These are phyloP conservation scores for Cerastis leucographa DNA, from an alignment of 2,888 invertebrate species.

Conservation along the genomic window DNA sequence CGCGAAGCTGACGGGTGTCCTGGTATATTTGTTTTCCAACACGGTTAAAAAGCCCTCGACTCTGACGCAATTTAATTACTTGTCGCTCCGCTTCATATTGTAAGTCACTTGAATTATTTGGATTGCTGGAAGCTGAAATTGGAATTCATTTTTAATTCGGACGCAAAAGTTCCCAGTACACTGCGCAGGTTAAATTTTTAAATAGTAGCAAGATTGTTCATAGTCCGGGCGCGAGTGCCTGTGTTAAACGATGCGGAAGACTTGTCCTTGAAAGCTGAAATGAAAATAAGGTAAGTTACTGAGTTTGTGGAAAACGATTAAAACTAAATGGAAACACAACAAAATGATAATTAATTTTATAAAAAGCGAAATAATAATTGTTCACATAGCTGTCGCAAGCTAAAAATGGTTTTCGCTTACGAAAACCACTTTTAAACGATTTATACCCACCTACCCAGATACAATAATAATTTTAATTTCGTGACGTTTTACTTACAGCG, in stretches of 20 bases:
- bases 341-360: constrained; percentile 1
- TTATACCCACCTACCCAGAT: not conserved
- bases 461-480: not conserved
- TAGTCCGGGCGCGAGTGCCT: constrained; percentile 34
- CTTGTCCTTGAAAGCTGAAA: constrained; percentile 37
- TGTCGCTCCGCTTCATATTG: constrained; percentile 52
- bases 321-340: constrained; percentile 8
- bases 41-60: constrained; percentile 26
- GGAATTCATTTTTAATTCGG: constrained; percentile 59
- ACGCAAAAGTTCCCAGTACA: constrained; percentile 45
- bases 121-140: constrained; percentile 46
- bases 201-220: constrained; percentile 59
- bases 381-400: not conserved
- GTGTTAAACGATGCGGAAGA: constrained; percentile 49
- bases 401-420: not conserved
- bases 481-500: not conserved
- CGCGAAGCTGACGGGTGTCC: constrained; percentile 26
- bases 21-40: constrained; percentile 43
- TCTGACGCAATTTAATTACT: constrained; percentile 54
- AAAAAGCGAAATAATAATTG: not conserved
- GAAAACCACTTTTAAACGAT: not conserved
- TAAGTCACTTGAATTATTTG: constrained; percentile 55
- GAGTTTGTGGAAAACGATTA: constrained; percentile 20
- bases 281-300: constrained; percentile 27
- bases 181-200: constrained; percentile 59